A percentile compares a stretch with the other conserved stretches of the same genome.
Evolutionary conservation across 2,113 vertebrate genomes (phyloP).

Genomic region (Eptatretus burgeri): DNA sequence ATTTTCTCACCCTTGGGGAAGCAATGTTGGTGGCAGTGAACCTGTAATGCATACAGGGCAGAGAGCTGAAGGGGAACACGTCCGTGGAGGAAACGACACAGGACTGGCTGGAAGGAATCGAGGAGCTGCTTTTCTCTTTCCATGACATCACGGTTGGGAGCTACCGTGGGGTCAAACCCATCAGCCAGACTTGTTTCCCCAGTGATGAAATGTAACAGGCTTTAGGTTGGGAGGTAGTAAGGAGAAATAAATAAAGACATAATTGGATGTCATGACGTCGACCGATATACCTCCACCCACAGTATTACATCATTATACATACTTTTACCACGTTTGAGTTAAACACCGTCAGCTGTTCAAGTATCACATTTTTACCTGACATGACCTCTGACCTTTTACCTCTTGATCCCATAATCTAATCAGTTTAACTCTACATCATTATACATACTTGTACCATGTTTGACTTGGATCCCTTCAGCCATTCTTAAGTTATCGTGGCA

Average conservation of each 20-base stretch:
- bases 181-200: conserved; percentile 54
- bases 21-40: conserved; percentile 63
- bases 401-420: not conserved
- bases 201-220: conserved; percentile 92
- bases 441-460: too few relatives aligned
- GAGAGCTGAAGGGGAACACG: conserved; percentile 86
- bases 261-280: not conserved
- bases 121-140: conserved; percentile 85
- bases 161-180: conserved; percentile 41
- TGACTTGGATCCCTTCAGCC: too few relatives aligned
- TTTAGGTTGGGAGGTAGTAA: conserved; percentile 12
- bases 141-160: conserved; percentile 65
- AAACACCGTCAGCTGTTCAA: too few relatives aligned
- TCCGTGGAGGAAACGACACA: conserved; percentile 98
- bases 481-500: too few relatives aligned
- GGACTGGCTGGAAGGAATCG: conserved; percentile 84
- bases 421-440: not conserved
- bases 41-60: conserved; percentile 80
- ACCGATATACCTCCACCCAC: too few relatives aligned
- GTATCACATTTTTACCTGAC: too few relatives aligned
- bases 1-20: conserved; percentile 59
- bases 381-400: too few relatives aligned
- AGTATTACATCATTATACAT: too few relatives aligned
- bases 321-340: too few relatives aligned
- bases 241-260: not conserved